phyloP scores from a whole-genome alignment of 92 coral and sea anemone genomes.

The Umimayanthus kanabou region DNA sequence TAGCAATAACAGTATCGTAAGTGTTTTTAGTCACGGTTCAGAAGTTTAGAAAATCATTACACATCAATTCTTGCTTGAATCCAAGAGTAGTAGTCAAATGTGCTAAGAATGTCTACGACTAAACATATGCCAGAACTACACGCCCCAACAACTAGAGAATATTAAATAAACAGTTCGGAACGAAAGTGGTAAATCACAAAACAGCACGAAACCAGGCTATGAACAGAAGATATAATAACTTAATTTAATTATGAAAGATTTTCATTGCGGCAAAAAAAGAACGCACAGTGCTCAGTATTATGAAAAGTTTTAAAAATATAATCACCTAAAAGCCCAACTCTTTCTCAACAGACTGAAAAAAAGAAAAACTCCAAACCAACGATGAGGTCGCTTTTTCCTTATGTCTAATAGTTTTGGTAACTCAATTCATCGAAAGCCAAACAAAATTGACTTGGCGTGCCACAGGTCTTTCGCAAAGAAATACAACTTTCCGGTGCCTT shows the following conservation, averaged over 20 bases:
- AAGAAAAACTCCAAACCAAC: not conserved
- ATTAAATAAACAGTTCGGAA: not conserved
- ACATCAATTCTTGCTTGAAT: not conserved
- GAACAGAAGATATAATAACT: no score
- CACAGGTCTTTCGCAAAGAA: not conserved
- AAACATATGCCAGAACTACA: not conserved
- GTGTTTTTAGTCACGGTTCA: not conserved
- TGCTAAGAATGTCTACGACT: not conserved
- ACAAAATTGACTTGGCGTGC: not conserved
- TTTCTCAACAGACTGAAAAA: not conserved
- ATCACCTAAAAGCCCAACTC: no score
- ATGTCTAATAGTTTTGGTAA: not conserved
- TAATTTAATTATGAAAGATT: not conserved
- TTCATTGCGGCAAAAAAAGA: not conserved
- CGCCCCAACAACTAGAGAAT: not conserved
- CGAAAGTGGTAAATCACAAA: not conserved
- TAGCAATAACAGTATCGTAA: not conserved
- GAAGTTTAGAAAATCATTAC: not conserved
- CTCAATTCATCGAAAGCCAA: no score
- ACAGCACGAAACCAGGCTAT: no score
- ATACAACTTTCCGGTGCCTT: constrained; percentile 7
- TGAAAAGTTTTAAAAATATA: no score
- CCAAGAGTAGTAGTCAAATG: not conserved
- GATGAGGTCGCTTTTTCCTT: not conserved
- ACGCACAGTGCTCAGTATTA: not conserved